A percentile compares a stretch with the other conserved stretches of the same genome.
phyloP scores from a whole-genome alignment of 1,140 invertebrate genomes.

The Temnothorax longispinosus region DNA sequence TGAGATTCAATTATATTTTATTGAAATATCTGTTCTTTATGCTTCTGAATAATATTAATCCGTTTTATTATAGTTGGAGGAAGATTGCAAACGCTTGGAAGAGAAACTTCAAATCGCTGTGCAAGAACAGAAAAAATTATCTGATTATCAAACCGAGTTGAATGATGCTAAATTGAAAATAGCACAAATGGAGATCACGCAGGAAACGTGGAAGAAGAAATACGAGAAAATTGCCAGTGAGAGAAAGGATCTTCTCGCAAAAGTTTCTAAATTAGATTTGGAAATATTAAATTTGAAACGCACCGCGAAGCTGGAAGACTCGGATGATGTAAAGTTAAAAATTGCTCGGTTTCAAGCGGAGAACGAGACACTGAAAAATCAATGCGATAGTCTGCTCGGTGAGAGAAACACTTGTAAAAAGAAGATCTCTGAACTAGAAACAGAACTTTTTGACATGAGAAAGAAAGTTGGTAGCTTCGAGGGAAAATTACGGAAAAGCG shows the following conservation, averaged over 20 bases:
- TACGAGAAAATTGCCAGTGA: slow-evolving; percentile 76
- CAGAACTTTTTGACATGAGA: slow-evolving; percentile 74
- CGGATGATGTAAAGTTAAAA: slow-evolving; percentile 68
- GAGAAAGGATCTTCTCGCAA: slow-evolving; percentile 67
- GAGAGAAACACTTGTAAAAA: slow-evolving; percentile 76
- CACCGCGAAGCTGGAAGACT: slow-evolving; percentile 64
- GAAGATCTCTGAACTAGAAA: slow-evolving; percentile 76
- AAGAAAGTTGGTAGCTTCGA: slow-evolving; percentile 72
- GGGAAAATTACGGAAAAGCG: slow-evolving; percentile 66
- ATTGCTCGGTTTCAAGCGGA: slow-evolving; percentile 71
- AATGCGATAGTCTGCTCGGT: slow-evolving; percentile 72
- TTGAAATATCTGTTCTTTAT: neutral
- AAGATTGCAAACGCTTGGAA: slow-evolving; percentile 80
- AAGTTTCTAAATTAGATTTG: slow-evolving; percentile 71
- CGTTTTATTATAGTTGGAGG: slow-evolving; percentile 75
- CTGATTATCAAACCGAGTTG: slow-evolving; percentile 77
- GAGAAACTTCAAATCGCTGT: slow-evolving; percentile 78
- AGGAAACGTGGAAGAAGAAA: slow-evolving; percentile 80
- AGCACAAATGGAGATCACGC: slow-evolving; percentile 80
- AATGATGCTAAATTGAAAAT: slow-evolving; percentile 80
- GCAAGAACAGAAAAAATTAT: slow-evolving; percentile 78
- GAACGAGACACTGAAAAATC: slow-evolving; percentile 73
- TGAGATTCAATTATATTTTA: slow-evolving; percentile 31
- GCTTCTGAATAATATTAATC: neutral
- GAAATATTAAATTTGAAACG: slow-evolving; percentile 72